Evolutionary conservation across 2,797 vertebrate species (phyloP), one percentile per base, ranked within the genome.

Genomic region (Lagocephalus sceleratus): DNA sequence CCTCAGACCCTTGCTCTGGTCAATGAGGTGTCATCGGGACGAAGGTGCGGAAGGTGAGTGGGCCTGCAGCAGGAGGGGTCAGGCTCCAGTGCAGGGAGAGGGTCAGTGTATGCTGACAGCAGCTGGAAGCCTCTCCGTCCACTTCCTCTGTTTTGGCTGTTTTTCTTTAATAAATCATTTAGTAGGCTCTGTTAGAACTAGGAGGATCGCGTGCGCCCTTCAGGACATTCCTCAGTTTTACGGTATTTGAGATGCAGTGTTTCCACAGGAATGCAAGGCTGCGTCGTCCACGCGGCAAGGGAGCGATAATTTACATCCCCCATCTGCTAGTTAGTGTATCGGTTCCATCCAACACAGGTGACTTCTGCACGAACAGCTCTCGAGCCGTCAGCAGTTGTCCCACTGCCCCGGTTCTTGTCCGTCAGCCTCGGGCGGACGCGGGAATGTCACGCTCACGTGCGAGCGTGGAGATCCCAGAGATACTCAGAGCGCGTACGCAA

Each of bases 401-500:
- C 47, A 56, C 32, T 69, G 63, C 52, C 58, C 61, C 64, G 66
- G 73, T 75, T 75, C 69, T n/a, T 61, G 68, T 81, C 68, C 8
- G 35, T 69, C 78, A 59, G 44, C 60, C 49, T 51, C 43, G 57
- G 35, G 49, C 23, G 22, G 38, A 63, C 44, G 20, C 74, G 72
- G 57, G 83, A 87, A 85, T 85, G 76, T 87, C 38, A 53, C 78
- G 73, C 76, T 65, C 75, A 71, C 57, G 60, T 81, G 82, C 54
- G 32, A 79, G 48, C 52, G 61, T 72, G 62, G 66, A 69, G 70
- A 62, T 65, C 57, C 57, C 63, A 54, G 57, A 69, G 61, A 4
- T 79, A n/a, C n/a, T 78, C 67, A 52, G 51, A 65, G 58, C 77
- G 72, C 68, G 67, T 58, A 46, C 1, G 29, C 66, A 68, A 51